A percentile compares a stretch with the other conserved stretches of the same genome.
phyloP scores from a whole-genome alignment of 2,113 vertebrate species.

The Neogobius melanostomus region DNA sequence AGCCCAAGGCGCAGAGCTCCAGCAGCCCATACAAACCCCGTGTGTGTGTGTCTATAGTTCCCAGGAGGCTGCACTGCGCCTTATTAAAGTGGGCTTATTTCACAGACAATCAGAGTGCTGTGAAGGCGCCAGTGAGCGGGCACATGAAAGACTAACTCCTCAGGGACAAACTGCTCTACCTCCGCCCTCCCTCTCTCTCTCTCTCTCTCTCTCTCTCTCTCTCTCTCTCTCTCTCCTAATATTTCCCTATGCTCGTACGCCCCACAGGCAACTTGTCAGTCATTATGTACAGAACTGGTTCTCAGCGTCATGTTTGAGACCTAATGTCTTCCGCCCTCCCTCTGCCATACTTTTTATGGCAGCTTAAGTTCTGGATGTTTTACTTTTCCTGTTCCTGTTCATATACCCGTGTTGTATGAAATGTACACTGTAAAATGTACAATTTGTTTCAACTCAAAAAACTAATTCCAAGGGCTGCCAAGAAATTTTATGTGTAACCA shows the following conservation, averaged over 20 bases:
- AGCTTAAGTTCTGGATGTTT: not conserved
- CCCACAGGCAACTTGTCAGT: conserved; percentile 64
- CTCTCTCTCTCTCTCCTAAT: conserved; percentile 9
- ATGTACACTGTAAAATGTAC: too few species aligned
- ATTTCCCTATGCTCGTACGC: conserved; percentile 29
- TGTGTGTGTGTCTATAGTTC: conserved; percentile 54
- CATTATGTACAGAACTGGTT: conserved; percentile 51
- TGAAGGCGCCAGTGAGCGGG: conserved; percentile 80
- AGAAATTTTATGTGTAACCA: too few species aligned
- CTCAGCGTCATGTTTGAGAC: conserved; percentile 32
- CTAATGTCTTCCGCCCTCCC: conserved; percentile 18
- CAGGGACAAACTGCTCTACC: conserved; percentile 77
- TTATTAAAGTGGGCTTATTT: conserved; percentile 79
- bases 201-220: not conserved
- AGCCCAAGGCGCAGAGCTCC: conserved; percentile 22
- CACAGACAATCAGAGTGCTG: conserved; percentile 82
- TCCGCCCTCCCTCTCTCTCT: conserved; percentile 32
- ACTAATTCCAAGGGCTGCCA: too few species aligned
- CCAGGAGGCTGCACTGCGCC: conserved; percentile 66
- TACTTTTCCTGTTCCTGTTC: not conserved
- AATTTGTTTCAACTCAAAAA: too few species aligned
- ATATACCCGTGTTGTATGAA: not conserved
- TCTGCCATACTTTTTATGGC: not conserved
- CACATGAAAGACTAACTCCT: conserved; percentile 79
- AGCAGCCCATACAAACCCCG: conserved; percentile 18